Evolutionary conservation across 2,888 invertebrate genomes (phyloP), one percentile per base, ranked within the genome.

Genomic region (Andricus curvator): DNA sequence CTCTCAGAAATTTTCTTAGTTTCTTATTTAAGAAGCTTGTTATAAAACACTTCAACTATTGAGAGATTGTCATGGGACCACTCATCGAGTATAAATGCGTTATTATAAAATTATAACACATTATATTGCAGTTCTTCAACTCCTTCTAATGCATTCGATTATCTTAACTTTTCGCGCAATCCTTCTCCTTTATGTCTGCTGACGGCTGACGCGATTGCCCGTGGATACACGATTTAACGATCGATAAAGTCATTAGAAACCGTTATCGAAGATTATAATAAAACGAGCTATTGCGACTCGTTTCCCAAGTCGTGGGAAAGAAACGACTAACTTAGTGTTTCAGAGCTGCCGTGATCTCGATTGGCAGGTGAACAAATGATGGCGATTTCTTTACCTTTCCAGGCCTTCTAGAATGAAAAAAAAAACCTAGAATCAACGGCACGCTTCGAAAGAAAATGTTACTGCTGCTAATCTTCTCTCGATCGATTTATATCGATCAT

Each of bases 351-450:
- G 74, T 74, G 74, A 74, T 56, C 56, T 33, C 74, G 56, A 56
- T 74, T 74, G 74, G 74, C 74, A 74, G 74, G 56, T 74, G 74
- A 74, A 74, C 74, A 74, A 74, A 74, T 74, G 74, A 74, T 74
- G 56, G 33, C 74, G 74, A 74, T 74, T 74, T 74, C 56, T 74
- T 56, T 74, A 17, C 25, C 56, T 56, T 62, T 56, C 56, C 33
- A 74, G 29, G 56, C n/a, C 74, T 74, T 56, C 17, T 33, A 74
- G 5, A 48, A 22, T n/a, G 1, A 22, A 22, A n/a, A 41, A 74
- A 9, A 74, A 33, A 74, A 29, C n/a, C 33, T 13, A 74, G 74
- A 74, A 74, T 56, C 74, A 74, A 74, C 74, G 74, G 74, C 74
- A 74, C 74, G 74, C 74, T 74, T 51, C 74, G 9, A 56, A 74